Percentiles rank a stretch among this genome's conserved stretches.
Conservation (phyloP, 1,140 invertebrate genomes). For the Diorhabda sublineata region DNA sequence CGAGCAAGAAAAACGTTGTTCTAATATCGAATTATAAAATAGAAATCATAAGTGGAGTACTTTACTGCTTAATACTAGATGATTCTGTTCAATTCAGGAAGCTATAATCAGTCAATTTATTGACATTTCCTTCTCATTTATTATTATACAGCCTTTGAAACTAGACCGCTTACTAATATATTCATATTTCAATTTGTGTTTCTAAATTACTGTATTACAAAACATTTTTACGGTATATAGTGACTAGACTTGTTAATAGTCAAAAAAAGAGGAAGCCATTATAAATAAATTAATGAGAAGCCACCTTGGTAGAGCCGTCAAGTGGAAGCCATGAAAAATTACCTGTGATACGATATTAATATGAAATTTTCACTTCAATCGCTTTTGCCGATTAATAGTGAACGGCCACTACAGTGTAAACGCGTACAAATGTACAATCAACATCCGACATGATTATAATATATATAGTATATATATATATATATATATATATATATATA, state of each 20-base stretch:
- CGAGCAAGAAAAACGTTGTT: too few species aligned
- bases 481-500: too few species aligned
- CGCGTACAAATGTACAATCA: background rate
- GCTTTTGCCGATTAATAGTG: background rate
- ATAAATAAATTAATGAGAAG: slow-evolving; percentile 4
- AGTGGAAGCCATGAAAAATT: slow-evolving; percentile 5
- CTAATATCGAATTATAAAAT: too few species aligned
- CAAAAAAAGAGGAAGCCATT: background rate
- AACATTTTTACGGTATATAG: slow-evolving; percentile 1
- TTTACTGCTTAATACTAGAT: too few species aligned
- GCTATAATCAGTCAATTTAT: background rate
- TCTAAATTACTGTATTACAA: background rate
- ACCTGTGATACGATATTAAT: slow-evolving; percentile 6
- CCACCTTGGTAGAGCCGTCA: slow-evolving; percentile 5
- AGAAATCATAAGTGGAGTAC: too few species aligned
- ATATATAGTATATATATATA: too few species aligned
- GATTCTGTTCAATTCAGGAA: too few species aligned
- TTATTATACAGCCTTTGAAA: background rate
- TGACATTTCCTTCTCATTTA: background rate
- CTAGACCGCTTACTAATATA: background rate
- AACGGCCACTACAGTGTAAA: background rate
- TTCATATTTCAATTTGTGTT: background rate
- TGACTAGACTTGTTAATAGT: background rate
- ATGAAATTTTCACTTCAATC: slow-evolving; percentile 6
- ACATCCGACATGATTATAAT: background rate